Base-by-base conservation (phyloP, 2,888 invertebrate genomes). In the Drosophila flavopinicola region DNA sequence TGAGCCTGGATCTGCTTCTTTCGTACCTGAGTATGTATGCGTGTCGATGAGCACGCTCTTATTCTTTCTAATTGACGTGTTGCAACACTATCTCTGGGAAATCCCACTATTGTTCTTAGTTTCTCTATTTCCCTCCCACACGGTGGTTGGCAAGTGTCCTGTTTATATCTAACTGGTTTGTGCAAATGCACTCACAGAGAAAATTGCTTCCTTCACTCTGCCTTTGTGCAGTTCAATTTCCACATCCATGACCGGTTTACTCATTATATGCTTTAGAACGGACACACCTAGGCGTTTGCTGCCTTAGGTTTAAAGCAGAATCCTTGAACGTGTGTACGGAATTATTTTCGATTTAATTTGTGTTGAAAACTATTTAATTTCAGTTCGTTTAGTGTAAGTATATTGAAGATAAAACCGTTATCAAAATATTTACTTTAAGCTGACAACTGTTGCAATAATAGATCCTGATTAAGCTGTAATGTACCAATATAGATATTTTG, bases 301-400 rank as follows among this genome's bases (percentile, higher is more conserved):
- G 58, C 65, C 51, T 70, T 54, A 17, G 54, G 45, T 58, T 72
- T 49, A 44, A 23, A 38, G 57, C 52, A 59, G 45, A 60, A 44
- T 24, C 38, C 7, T 33, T 30, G 1, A 37, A 25, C 9, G 29
- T 30, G 32, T 65, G 48, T 32, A 37, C 33, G 32, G 39, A 60
- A 57, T 66, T 58, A 59, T 64, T 69, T 66, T 60, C 52, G 42
- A 57, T 78, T 53, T 60, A 47, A 66, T 72, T 35, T 48, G 61
- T 76, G 76, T 44, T 68, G 54, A 48, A 75, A 78, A 72, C 67
- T 63, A 79, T 84, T 83, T 84, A 74, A 65, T 75, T 75, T 10
- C 7, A 35, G 13, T 7, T 33, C 6, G 13, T 15, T 33, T 33
- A 7, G 9, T 15, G 11, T 13, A 17, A 3, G 9, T 3, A 35